Conservation (phyloP, 1,140 invertebrate genomes). For the Aphelenchoides fujianensis region DNA sequence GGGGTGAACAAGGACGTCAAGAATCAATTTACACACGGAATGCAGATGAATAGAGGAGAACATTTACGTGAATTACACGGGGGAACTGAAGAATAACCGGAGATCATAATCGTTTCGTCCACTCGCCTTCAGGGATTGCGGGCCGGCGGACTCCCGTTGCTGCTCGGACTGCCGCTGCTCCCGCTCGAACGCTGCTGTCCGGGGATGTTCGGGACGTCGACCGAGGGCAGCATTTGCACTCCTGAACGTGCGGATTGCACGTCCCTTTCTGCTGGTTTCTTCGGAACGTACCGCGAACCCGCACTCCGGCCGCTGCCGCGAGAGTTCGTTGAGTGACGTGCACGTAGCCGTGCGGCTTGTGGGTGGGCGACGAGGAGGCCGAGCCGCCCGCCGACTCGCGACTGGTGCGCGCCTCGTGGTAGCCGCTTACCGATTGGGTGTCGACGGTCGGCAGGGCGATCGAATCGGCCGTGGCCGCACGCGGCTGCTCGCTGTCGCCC, state of each 20-base stretch:
- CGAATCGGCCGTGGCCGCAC: conserved; percentile 10
- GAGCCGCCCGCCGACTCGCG: conserved; percentile 16
- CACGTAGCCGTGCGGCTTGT: conserved; percentile 28
- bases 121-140: no score
- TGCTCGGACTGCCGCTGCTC: no score
- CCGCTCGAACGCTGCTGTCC: no score
- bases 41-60: no score
- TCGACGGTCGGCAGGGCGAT: conserved; percentile 6
- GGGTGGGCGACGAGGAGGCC: conserved; percentile 3
- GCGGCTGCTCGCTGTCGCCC: neutral
- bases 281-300: conserved; percentile 27
- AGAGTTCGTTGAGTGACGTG: conserved; percentile 41
- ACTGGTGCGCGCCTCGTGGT: no score
- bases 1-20: no score
- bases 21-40: no score
- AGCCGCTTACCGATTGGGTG: conserved; percentile 21
- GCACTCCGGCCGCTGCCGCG: conserved; percentile 25
- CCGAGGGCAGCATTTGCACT: conserved; percentile 39
- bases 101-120: no score
- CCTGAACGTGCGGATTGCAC: conserved; percentile 16
- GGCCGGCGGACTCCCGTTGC: no score
- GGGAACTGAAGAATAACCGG: no score
- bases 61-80: no score
- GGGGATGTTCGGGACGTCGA: conserved; percentile 46
- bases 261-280: no score